A percentile compares a stretch with the other conserved stretches of the same genome.
Evolutionary conservation across 2,797 vertebrate species (phyloP).

Genomic region (Hemitrygon akajei): DNA sequence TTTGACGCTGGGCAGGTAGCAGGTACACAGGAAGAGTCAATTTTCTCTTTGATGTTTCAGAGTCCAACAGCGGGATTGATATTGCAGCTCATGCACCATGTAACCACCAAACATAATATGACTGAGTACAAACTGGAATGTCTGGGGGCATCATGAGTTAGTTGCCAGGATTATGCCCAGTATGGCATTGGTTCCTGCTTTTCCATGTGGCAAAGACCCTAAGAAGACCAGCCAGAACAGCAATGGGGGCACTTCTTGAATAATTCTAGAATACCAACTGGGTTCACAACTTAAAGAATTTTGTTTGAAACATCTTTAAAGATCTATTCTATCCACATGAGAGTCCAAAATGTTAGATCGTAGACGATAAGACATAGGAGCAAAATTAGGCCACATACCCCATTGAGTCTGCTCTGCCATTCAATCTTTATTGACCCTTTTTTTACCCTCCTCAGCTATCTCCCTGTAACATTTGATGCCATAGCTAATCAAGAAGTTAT

Average conservation of each 20-base stretch:
- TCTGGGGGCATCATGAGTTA: background rate
- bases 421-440: too few species aligned
- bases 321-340: background rate
- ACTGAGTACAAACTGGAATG: background rate
- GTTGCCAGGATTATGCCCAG: background rate
- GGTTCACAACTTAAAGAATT: background rate
- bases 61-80: background rate
- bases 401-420: too few species aligned
- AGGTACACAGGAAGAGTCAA: background rate
- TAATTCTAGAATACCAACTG: background rate
- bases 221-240: background rate
- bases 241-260: background rate
- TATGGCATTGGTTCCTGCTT: background rate
- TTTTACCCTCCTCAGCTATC: too few species aligned
- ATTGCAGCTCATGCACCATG: too few species aligned
- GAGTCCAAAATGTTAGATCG: too few species aligned
- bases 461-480: too few species aligned
- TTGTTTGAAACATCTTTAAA: background rate
- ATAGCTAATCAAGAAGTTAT: too few species aligned
- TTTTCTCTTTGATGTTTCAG: background rate
- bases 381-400: too few species aligned
- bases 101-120: background rate
- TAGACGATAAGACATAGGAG: too few species aligned
- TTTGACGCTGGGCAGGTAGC: background rate
- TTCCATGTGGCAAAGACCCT: too few species aligned